phyloP scores from a whole-genome alignment of 30 jellyfish, hydroid and myxozoan species.

The Aurelia sp. region DNA sequence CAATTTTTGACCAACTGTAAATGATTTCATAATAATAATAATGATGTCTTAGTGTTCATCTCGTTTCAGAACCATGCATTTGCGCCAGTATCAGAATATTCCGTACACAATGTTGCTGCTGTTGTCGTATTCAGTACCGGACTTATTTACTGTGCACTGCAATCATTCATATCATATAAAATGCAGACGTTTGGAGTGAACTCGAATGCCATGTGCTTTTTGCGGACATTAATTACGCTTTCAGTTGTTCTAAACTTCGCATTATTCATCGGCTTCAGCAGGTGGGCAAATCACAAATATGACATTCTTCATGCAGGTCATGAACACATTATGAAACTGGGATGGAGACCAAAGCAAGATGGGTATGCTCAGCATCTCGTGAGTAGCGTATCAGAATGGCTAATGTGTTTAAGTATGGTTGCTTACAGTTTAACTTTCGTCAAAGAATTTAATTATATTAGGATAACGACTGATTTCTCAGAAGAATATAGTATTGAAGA shows the following conservation, averaged over 20 bases:
- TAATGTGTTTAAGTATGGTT: conserved; percentile 81
- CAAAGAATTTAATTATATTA: conserved; percentile 67
- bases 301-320: conserved; percentile 38
- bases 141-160: conserved; percentile 71
- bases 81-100: conserved; percentile 71
- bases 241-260: conserved; percentile 59
- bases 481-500: conserved; percentile 66
- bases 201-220: conserved; percentile 50
- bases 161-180: conserved; percentile 60
- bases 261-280: conserved; percentile 63
- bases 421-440: conserved; percentile 74
- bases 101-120: conserved; percentile 94
- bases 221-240: conserved; percentile 65
- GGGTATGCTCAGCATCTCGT: conserved; percentile 78
- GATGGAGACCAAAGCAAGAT: conserved; percentile 90
- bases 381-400: conserved; percentile 86
- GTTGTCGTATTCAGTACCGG: conserved; percentile 85
- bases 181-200: conserved; percentile 68
- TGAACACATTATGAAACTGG: conserved; percentile 42
- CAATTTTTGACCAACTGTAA: too few relatives aligned
- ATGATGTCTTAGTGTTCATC: background rate
- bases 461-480: conserved; percentile 85
- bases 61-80: conserved; percentile 67
- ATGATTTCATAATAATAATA: too few relatives aligned
- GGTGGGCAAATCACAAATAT: conserved; percentile 55